Conservation (phyloP, 2,888 invertebrate species). For the Hanleya hanleyi region DNA sequence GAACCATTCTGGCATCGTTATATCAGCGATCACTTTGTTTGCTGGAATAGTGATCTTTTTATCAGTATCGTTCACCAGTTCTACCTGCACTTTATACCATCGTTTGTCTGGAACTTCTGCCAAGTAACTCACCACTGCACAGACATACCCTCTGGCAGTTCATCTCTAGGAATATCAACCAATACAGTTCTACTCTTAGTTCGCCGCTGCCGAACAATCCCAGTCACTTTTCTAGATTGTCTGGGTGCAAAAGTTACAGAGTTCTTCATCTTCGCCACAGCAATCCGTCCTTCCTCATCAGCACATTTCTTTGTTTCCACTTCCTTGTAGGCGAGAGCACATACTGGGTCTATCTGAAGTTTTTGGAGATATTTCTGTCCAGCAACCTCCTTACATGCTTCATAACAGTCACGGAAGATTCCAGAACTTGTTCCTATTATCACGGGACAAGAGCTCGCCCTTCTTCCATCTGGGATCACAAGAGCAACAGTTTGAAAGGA, state of each 20-base stretch:
- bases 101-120: not conserved
- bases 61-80: not conserved
- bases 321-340: not conserved
- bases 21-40: not conserved
- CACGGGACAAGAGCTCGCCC: not conserved
- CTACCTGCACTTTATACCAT: not conserved
- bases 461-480: not conserved
- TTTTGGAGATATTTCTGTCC: slow-evolving; percentile 3
- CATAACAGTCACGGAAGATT: slow-evolving; percentile 2
- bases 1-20: not conserved
- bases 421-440: not conserved
- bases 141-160: not conserved
- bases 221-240: not conserved
- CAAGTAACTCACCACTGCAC: not conserved
- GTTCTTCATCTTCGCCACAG: not conserved
- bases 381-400: not conserved
- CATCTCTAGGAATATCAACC: not conserved
- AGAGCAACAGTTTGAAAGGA: not conserved
- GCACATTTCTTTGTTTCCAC: not conserved
- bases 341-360: not conserved
- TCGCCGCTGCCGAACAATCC: not conserved
- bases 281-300: not conserved
- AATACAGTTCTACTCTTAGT: not conserved
- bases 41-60: not conserved
- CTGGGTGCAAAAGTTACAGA: not conserved